Evolutionary conservation across 1,140 invertebrate species (phyloP), one percentile per base, ranked within the genome.

Genomic region (Bombus ignitus): DNA sequence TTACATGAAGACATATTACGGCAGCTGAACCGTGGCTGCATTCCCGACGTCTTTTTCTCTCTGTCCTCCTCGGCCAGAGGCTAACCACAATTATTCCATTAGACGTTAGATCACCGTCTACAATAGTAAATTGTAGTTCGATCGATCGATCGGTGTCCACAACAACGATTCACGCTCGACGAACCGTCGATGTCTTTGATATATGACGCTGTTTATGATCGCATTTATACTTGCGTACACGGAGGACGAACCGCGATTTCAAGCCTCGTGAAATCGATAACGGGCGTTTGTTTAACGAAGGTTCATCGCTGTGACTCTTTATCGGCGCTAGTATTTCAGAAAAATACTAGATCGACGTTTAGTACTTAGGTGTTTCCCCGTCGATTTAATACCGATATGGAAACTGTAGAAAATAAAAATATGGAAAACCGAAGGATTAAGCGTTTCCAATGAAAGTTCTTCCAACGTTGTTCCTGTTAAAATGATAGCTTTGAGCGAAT

Each of bases 1-100:
- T 87, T 90, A 89, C 89, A 90, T 87, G 86, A 90, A 90, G 89
- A 90, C 89, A 90, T 87, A 90, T 90, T 83, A 57, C 82, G 53
- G 70, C 82, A 88, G 86, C 73, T 90, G 75, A 89, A 89, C 75
- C 86, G 75, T 76, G 81, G 71, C 78, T 87, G 89, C 88, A 81
- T 90, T 85, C 89, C 25, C 42, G 62, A 32, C 88, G 68, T 87
- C 80, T 77, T 84, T 90, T 87, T 72, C 72, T 70, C 78, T 87
- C 88, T 62, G 71, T 81, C 80, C 71, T 35, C 66, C 68, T 53
- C 71, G 71, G 37, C 66, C 88, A 80, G 47, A 90, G 86, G 79
- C 77, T 76, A 83, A 81, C 81, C 72, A 71, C 88, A 90, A 90
- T 90, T 89, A 90, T 90, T 89, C 88, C 66, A 88, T 90, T 90